Percentiles rank a stretch among this genome's conserved stretches.
Conservation (phyloP, 2,113 vertebrate genomes). For the Vombatus ursinus region DNA sequence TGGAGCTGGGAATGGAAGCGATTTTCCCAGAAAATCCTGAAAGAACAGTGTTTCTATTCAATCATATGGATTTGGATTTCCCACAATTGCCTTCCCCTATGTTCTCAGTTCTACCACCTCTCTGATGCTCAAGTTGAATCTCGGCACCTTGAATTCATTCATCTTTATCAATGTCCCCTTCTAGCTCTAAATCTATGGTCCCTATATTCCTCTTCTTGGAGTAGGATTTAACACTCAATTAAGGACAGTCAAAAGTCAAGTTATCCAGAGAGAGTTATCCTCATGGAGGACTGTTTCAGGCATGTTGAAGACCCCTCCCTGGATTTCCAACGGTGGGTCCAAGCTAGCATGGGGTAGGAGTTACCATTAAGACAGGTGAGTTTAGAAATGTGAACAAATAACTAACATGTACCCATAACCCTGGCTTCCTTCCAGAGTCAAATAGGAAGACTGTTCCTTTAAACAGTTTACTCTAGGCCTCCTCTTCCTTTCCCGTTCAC, state of each 20-base stretch:
- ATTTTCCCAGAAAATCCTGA: conserved; percentile 51
- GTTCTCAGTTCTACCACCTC: background rate
- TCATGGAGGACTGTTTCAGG: background rate
- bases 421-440: conserved; percentile 40
- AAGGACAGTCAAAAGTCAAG: conserved; percentile 30
- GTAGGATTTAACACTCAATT: conserved; percentile 63
- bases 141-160: background rate
- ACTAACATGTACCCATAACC: background rate
- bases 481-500: conserved; percentile 41
- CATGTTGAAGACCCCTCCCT: background rate
- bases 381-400: background rate
- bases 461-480: conserved; percentile 8
- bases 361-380: background rate
- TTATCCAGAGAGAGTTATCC: background rate
- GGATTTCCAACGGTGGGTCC: background rate
- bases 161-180: conserved; percentile 31
- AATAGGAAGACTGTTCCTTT: conserved; percentile 7
- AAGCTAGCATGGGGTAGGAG: background rate
- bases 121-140: conserved; percentile 11
- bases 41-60: conserved; percentile 26
- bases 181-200: background rate
- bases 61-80: conserved; percentile 44
- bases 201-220: background rate
- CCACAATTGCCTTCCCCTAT: conserved; percentile 60
- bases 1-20: conserved; percentile 7